Percentiles rank a stretch among this genome's conserved stretches.
Evolutionary conservation across 2,113 vertebrate species (phyloP).

Genomic region (Clarias macrocephalus): DNA sequence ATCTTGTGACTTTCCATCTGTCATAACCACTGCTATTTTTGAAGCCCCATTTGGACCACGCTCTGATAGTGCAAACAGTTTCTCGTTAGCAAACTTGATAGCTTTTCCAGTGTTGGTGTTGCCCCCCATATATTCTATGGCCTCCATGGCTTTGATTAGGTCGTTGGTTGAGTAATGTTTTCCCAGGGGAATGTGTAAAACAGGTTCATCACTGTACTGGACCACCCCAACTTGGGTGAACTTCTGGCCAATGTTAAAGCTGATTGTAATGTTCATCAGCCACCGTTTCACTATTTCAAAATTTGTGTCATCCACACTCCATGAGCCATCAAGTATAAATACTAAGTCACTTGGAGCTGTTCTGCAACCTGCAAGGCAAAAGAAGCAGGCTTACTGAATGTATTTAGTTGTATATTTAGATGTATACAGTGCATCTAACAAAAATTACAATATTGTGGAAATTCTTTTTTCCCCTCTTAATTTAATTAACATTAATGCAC

Average conservation of each 20-base stretch:
- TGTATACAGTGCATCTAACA: background rate
- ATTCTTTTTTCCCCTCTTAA: too few relatives aligned
- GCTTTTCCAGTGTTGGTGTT: slow-evolving; percentile 93
- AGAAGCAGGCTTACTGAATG: slow-evolving; percentile 32
- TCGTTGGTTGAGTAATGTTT: slow-evolving; percentile 76
- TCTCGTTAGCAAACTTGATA: slow-evolving; percentile 89
- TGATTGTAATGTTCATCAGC: slow-evolving; percentile 92
- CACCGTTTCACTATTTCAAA: slow-evolving; percentile 96
- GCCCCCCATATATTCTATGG: slow-evolving; percentile 90
- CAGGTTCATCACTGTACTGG: slow-evolving; percentile 91
- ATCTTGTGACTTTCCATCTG: slow-evolving; percentile 96
- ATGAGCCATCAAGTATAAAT: slow-evolving; percentile 95
- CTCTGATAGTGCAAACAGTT: slow-evolving; percentile 88
- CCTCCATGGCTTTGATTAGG: slow-evolving; percentile 82
- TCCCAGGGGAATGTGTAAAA: slow-evolving; percentile 90
- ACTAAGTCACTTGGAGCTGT: slow-evolving; percentile 92
- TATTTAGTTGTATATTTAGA: background rate
- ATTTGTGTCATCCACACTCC: slow-evolving; percentile 92
- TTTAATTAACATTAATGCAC: too few relatives aligned
- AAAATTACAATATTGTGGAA: too few relatives aligned
- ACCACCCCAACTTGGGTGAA: slow-evolving; percentile 95
- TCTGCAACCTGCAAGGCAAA: slow-evolving; percentile 81
- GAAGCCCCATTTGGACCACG: slow-evolving; percentile 80
- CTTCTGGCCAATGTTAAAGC: slow-evolving; percentile 92
- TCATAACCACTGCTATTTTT: slow-evolving; percentile 92